phyloP scores from a whole-genome alignment of 2,113 vertebrate species.

The Collichthys lucidus region DNA sequence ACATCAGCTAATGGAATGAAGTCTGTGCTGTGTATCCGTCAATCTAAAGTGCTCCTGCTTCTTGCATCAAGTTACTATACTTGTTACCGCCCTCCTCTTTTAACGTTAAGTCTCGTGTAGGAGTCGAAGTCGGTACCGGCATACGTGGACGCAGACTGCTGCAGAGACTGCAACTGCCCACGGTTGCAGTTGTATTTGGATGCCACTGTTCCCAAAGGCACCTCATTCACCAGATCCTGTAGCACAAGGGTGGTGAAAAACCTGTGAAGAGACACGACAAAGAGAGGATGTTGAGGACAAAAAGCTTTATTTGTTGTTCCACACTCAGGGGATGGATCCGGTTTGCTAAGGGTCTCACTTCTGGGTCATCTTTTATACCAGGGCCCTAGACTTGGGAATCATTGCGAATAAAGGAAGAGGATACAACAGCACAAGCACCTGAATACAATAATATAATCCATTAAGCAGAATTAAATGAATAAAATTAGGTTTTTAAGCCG shows the following conservation, averaged over 20 bases:
- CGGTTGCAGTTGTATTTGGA: slow-evolving; percentile 93
- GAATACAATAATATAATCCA: neutral
- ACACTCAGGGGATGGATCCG: neutral
- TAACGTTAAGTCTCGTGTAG: neutral
- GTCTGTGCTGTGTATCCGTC: neutral
- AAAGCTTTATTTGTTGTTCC: neutral
- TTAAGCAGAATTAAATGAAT: no score
- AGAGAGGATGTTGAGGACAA: neutral
- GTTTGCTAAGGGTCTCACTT: neutral
- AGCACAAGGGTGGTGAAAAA: slow-evolving; percentile 98
- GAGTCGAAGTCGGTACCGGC: slow-evolving; percentile 83
- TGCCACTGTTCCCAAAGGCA: slow-evolving; percentile 90
- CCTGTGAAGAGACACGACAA: slow-evolving; percentile 76
- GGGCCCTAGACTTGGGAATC: neutral
- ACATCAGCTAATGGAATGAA: slow-evolving; percentile 26
- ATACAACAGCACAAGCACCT: neutral
- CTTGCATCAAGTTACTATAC: neutral
- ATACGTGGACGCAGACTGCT: slow-evolving; percentile 96
- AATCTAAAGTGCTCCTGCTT: neutral
- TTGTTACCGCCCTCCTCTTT: neutral
- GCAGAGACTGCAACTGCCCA: slow-evolving; percentile 97
- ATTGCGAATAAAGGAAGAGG: neutral
- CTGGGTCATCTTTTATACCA: neutral
- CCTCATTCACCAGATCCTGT: slow-evolving; percentile 93
- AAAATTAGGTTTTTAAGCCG: no score